Conservation (phyloP, 2,113 vertebrate genomes). For the Chaenogobius annularis region DNA sequence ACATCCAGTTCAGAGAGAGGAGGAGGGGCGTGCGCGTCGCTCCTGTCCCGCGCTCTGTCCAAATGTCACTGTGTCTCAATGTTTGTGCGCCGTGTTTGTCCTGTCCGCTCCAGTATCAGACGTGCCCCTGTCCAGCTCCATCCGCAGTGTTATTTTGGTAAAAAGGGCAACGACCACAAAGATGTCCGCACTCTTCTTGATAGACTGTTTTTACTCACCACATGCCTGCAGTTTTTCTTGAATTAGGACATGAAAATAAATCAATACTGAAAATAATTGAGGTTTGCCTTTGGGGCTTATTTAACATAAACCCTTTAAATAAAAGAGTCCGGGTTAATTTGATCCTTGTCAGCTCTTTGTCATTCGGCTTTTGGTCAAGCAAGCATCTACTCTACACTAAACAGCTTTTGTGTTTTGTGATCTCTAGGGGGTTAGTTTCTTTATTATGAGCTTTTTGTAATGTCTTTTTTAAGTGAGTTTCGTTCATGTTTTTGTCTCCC, state of each 20-base stretch:
- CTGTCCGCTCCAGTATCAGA: conserved; percentile 23
- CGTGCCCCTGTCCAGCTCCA: conserved; percentile 10
- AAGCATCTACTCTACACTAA: too few relatives aligned
- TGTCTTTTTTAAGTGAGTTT: too few relatives aligned
- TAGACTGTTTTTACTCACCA: background rate
- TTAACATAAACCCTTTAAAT: background rate
- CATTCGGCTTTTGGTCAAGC: background rate
- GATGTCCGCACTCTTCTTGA: conserved; percentile 12
- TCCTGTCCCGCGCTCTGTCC: conserved; percentile 43
- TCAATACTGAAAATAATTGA: conserved; percentile 1
- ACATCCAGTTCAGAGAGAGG: conserved; percentile 42
- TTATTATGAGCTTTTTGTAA: too few relatives aligned
- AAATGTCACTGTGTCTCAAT: conserved; percentile 58
- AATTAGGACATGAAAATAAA: conserved; percentile 3
- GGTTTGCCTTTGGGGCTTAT: background rate
- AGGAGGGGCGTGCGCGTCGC: conserved; percentile 32
- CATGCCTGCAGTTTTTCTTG: conserved; percentile 1
- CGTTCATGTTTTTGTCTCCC: too few relatives aligned
- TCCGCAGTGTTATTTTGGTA: conserved; percentile 34
- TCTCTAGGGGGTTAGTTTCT: background rate
- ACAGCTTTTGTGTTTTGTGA: background rate
- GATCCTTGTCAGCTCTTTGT: background rate
- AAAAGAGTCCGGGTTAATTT: background rate
- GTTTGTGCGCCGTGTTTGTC: conserved; percentile 23
- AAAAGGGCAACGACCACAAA: conserved; percentile 34